Base-by-base conservation (phyloP, 2,888 invertebrate genomes). In the Caradrina kadenii region DNA sequence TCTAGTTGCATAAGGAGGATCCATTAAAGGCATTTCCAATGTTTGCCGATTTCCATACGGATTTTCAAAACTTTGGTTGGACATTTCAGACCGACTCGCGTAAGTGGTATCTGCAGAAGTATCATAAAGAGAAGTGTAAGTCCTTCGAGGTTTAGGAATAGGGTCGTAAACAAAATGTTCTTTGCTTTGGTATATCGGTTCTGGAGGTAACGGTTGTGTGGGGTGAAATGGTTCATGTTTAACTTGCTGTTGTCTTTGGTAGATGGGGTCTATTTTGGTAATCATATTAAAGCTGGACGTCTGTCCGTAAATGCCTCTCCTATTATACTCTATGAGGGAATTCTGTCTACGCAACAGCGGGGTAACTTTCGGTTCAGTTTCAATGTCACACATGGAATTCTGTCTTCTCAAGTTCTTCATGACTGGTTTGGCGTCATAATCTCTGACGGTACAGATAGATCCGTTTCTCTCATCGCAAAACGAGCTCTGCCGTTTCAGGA, bases 361-460 rank as follows among this genome's bases (percentile, higher is more conserved):
- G 91, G 95, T 95, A 90, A 95, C 94, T 94, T 96, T 96, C n/a
- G 96, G 95, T 91, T 96, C 96, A 21, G 95, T 96, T 91, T 96
- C 96, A 73, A 96, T 95, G 87, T 96, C 96, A 72, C 95, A 95
- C 94, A 96, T 93, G 31, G 96, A 96, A 80, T 96, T 96, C 67
- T 96, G 96, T 79, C 96, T 87, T 82, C 94, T 89, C 1, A 96
- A 81, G 76, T 86, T 92, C 80, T 93, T 94, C 62, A 91, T 86
- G 11, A 94, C 91, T 1, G 95, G 93, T 86, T 94, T 94, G 22
- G 94, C 90, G 67, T 95, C 96, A 81, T 95, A 96, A 85, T 95
- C 96, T 89, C 94, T 91, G 61, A 95, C 91, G 63, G 94, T 95
- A 83, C 94, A 94, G 42, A 94, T 90, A n/a, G 93, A 92, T 67